Evolutionary conservation across 2,113 vertebrate genomes (phyloP), one percentile per base, ranked within the genome.

Genomic region (Proterorhinus semilunaris): DNA sequence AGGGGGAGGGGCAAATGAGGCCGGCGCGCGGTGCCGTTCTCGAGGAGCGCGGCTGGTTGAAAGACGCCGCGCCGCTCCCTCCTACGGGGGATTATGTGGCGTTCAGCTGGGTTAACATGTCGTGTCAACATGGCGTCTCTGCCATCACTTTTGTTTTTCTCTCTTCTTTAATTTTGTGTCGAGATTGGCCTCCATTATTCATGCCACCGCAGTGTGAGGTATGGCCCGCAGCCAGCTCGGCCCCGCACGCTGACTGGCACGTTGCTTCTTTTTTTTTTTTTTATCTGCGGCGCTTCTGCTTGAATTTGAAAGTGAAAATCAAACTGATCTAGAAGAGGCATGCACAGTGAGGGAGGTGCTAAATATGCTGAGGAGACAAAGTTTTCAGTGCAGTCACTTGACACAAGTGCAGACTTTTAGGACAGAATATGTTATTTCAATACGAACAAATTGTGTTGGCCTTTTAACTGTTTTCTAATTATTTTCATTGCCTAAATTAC

Each of bases 101-200:
- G 77, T 89, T 91, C 92, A 93, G 84, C 94, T 92, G 93, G 88
- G 92, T 68, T 84, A 91, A 92, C 91, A 93, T 93, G 93, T 93
- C 89, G 45, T 71, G 90, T 90, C 93, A 69, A 93, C 91, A 76
- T 93, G 94, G 89, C 84, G 92, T 91, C 91, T 81, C 83, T 78
- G 83, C 92, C 88, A 77, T 88, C 80, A 79, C 82, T 88, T 87
- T 93, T 90, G 93, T 90, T 84, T 89, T 92, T 91, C 91, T 88
- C 92, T 88, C 85, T 48, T 88, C 90, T 74, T 45, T 65, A 46
- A 49, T 58, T 89, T 79, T 87, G 89, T 61, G 67, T 73, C 81
- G 57, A 74, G 74, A 78, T 67, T 51, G 58, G 62, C 48, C 62
- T 63, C 47, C 63, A 69, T 74, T 76, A 59, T 74, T 80, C 65